Evolutionary conservation across 2,113 vertebrate species (phyloP), one percentile per base, ranked within the genome.

Genomic region (Hoplias malabaricus): DNA sequence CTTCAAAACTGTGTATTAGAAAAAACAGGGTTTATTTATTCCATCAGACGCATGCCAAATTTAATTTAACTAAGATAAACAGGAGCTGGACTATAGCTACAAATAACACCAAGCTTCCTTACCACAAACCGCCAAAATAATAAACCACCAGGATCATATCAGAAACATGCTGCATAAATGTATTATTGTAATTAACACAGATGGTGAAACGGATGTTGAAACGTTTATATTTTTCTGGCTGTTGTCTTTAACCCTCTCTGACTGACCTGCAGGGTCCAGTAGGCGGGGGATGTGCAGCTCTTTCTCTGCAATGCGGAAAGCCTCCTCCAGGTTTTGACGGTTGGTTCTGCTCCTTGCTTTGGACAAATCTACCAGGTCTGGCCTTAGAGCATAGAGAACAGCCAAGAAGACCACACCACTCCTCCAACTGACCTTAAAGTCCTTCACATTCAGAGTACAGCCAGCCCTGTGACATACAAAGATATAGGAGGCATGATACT

Each of bases 401-500:
- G 96, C 95, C 83, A 98, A 85, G 82, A 99, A 99, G 7, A 96
- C 92, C 73, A 95, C 87, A 0, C 98, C 98, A 0, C 92, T 96
- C 83, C 95, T 91, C 98, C 98, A 99, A 86, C 96, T 98, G 19
- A 88, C 87, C 77, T 96, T 96, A 84, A 99, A 99, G 89, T 99
- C 96, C 69, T 93, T 93, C 54, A 99, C 91, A 21, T 16, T 93
- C 72, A 96, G 69, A 0, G 88, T 85, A 71, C 93, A 95, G 54
- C 93, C 92, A 0, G 91, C 88, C 83, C 96, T 99, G 70, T 46
- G 29, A 83, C 40, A 62, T 0, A 73, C 12, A 43, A 40, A 59
- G 12, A 13, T 23, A 27, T 16, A 57, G 34, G 25, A 1, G n/a
- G 23, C n/a, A 10, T 14, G 23, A 56, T 4, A 69, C n/a, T n/a